Evolutionary conservation across 1,140 invertebrate genomes (phyloP), one percentile per base, ranked within the genome.

Genomic region (Chelonus insularis): DNA sequence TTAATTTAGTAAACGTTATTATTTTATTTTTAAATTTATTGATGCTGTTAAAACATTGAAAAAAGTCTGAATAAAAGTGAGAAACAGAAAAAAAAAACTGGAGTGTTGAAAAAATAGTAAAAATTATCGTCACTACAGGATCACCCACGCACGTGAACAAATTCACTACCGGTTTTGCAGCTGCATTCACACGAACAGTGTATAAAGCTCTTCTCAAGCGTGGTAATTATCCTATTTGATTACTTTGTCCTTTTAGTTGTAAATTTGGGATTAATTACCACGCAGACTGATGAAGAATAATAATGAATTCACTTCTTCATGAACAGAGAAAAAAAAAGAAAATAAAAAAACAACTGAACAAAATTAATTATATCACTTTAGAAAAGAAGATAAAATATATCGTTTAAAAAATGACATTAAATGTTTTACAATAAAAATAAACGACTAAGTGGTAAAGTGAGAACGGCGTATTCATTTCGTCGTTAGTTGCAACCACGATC

Each of bases 361-460:
- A 29, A 29, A 29, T 29, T 29, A 29, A 29, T 29, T 29, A 29
- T 29, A 29, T 29, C 25, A 4, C 25, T 29, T 29, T 29, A 29
- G 7, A 29, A 29, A 29, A 29, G 25, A 29, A 7, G 25, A 29
- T 29, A 29, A 29, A 29, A 29, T 29, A 29, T 29, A 29, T 29
- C 41, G 41, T 43, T 43, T 43, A 43, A 43, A 43, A 71, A 71
- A 68, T 60, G 57, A 66, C 70, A 56, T 72, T 70, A 72, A 72
- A 52, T 56, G 52, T 69, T 72, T 70, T 70, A 70, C 65, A 67
- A 69, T 63, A 21, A 47, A 29, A 62, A 68, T 72, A 72, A 70
- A 72, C 60, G 58, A 62, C 54, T 29, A 29, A 60, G 62, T 51
- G 64, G 66, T 55, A 68, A 57, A 60, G 64, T 63, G 66, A 66